Evolutionary conservation across 2,888 invertebrate species (phyloP).

Genomic region (Oscheius sp.): DNA sequence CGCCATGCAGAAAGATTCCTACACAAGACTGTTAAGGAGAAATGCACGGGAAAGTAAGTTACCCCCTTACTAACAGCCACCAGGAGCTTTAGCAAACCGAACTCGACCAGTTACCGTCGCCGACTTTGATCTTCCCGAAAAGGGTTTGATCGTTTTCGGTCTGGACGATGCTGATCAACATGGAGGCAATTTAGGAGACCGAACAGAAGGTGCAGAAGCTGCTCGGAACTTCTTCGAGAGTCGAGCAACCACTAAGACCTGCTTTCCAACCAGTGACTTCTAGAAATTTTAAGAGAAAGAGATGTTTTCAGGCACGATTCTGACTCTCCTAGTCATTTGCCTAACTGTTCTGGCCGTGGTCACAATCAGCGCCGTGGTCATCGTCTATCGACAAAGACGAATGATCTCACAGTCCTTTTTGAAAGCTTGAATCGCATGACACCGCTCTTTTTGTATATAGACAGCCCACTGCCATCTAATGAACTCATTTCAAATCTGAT

Average conservation of each 20-base stretch:
- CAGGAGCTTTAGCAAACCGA: constrained; percentile 33
- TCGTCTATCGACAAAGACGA: constrained; percentile 33
- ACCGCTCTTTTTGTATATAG: constrained; percentile 12
- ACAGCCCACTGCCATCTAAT: constrained; percentile 7
- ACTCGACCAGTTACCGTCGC: constrained; percentile 50
- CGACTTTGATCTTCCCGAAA: constrained; percentile 62
- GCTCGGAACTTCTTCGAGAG: constrained; percentile 23
- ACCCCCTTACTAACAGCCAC: not conserved
- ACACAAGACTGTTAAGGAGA: constrained; percentile 18
- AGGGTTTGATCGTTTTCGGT: constrained; percentile 58
- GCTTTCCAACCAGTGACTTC: constrained; percentile 49
- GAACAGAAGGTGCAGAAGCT: constrained; percentile 3
- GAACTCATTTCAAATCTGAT: not conserved
- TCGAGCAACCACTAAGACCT: constrained; percentile 40
- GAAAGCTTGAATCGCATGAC: constrained; percentile 19
- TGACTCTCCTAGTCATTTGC: constrained; percentile 23
- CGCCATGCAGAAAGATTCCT: constrained; percentile 42
- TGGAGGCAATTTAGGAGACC: constrained; percentile 27
- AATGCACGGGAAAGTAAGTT: constrained; percentile 8
- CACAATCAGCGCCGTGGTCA: constrained; percentile 21
- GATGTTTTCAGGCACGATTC: constrained; percentile 30
- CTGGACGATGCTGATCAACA: constrained; percentile 57
- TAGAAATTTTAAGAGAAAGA: not conserved
- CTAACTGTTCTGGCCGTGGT: constrained; percentile 15
- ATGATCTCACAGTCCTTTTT: constrained; percentile 34